Evolutionary conservation across 1,140 invertebrate genomes (phyloP).

Genomic region (Liolophura sinensis): DNA sequence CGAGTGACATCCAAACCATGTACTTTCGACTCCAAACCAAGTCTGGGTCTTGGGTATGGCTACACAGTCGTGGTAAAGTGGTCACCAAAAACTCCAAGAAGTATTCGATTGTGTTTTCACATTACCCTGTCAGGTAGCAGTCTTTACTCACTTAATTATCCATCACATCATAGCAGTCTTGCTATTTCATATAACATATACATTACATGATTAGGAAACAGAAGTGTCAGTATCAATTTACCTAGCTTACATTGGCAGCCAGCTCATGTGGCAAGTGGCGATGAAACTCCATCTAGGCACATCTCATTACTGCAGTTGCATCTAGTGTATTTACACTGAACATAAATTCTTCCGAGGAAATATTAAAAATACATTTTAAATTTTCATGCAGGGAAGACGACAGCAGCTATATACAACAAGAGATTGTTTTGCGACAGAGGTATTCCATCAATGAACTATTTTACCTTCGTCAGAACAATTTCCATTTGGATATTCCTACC

Average conservation of each 20-base stretch:
- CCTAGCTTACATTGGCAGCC: too few species aligned
- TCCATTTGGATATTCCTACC: too few species aligned
- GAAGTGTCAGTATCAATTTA: too few species aligned
- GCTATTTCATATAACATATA: not conserved
- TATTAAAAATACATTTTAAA: too few species aligned
- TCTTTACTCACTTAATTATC: too few species aligned
- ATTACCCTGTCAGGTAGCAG: slow-evolving; percentile 44
- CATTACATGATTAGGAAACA: not conserved
- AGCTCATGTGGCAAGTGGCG: too few species aligned
- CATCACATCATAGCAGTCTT: not conserved
- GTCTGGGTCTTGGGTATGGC: slow-evolving; percentile 34
- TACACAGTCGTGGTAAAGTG: slow-evolving; percentile 40
- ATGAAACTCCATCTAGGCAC: too few species aligned
- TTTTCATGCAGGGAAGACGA: slow-evolving; percentile 34
- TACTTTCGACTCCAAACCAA: slow-evolving; percentile 38
- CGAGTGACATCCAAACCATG: slow-evolving; percentile 41
- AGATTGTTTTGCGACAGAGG: slow-evolving; percentile 27
- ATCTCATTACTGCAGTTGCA: too few species aligned
- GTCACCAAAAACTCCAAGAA: slow-evolving; percentile 47
- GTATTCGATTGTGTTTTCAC: slow-evolving; percentile 46
- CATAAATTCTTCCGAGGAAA: too few species aligned
- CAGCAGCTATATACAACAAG: slow-evolving; percentile 45
- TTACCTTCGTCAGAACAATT: slow-evolving; percentile 9
- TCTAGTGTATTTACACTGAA: too few species aligned
- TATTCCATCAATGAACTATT: slow-evolving; percentile 30